Evolutionary conservation across 2,888 invertebrate species (phyloP), one percentile per base, ranked within the genome.

Genomic region (Drepanosiphum platanoidis): DNA sequence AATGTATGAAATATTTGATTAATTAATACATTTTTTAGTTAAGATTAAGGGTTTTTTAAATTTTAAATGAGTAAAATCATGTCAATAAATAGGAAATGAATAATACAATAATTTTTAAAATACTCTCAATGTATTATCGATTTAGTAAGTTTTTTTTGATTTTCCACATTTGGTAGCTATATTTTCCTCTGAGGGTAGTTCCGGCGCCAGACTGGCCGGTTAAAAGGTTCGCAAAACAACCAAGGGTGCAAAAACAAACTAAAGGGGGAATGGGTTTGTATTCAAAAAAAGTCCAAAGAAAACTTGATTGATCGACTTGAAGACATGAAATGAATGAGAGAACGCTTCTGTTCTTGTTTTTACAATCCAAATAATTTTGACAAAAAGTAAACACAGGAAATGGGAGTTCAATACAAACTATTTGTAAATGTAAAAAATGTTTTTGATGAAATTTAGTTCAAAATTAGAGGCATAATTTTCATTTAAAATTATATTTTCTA

Each of bases 171-270:
- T 52, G 27, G 11, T 34, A 22, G n/a, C 58, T n/a, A 22, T 68
- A 58, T 22, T 58, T 22, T 84, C 39, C 68, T 70, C 36, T 2
- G 32, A 58, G 75, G 34, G 64, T 66, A 77, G 39, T 84, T 68
- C 36, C 52, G 84, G 84, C 84, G 84, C 84, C 84, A 75, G 84
- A 70, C 83, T 75, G 83, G 64, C 46, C 83, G 75, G 83, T 75
- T 83, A 68, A 84, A 84, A 77, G 84, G 84, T 84, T 84, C 70
- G 30, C 83, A 52, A 83, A 46, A 75, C 81, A 74, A 46, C 42
- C 34, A 8, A 70, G 84, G 68, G 75, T 30, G 84, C 34, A 77
- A 84, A 72, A 84, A 74, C n/a, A 66, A 46, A 8, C 34, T 34
- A 30, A 18, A 77, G 27, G 84, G 84, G 84, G 52, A 77, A 68